These are phyloP conservation scores for Chloebia gouldiae DNA, from an alignment of 2,113 vertebrate genomes.

Conservation along the genomic window DNA sequence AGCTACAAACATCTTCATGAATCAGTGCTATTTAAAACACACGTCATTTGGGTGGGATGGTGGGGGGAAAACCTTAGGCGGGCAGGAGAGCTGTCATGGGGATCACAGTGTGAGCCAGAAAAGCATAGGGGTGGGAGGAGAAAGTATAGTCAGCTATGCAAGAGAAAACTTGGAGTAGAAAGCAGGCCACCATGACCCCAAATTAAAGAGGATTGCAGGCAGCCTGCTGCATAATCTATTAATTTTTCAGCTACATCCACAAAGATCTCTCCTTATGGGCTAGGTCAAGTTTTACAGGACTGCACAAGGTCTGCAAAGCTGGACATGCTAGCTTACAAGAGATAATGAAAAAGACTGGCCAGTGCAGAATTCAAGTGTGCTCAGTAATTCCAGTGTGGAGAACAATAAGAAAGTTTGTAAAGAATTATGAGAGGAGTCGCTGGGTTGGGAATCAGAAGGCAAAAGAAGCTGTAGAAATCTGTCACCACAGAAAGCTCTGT, in stretches of 20 bases:
- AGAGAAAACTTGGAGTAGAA: background rate
- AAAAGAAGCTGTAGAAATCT: background rate
- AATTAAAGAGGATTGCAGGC: background rate
- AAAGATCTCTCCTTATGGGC: background rate
- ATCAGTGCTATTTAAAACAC: background rate
- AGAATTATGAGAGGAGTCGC: background rate
- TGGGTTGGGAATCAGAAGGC: background rate
- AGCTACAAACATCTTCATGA: background rate
- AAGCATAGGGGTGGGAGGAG: background rate
- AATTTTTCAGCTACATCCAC: background rate
- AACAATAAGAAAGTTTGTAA: background rate
- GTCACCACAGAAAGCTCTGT: background rate
- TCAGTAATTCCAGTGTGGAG: background rate
- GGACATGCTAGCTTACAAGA: background rate
- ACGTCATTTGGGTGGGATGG: background rate
- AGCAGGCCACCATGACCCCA: background rate
- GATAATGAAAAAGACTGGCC: background rate
- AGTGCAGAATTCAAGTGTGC: background rate
- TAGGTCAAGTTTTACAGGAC: background rate
- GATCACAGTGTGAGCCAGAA: background rate
- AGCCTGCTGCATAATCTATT: background rate
- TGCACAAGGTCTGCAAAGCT: background rate
- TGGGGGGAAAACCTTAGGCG: accelerated
- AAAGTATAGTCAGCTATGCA: background rate
- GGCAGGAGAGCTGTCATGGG: background rate